phyloP scores from a whole-genome alignment of 1,140 invertebrate species.

The Drosophila dunni region DNA sequence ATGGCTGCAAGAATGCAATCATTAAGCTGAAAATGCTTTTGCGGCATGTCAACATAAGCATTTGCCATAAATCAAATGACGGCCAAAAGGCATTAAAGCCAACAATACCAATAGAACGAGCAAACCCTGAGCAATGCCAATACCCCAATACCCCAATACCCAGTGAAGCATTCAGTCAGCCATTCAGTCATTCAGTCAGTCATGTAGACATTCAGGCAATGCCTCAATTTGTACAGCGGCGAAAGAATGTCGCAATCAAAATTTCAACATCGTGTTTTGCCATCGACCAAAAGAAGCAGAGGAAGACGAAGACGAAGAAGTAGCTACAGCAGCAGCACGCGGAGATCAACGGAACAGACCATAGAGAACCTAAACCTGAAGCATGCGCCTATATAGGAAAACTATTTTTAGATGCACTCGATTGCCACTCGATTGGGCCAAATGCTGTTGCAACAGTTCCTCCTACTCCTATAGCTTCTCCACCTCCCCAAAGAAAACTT shows the following conservation, averaged over 20 bases:
- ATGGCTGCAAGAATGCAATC: conserved; percentile 58
- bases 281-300: conserved; percentile 20
- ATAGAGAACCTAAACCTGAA: conserved; percentile 27
- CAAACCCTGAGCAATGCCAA: conserved; percentile 29
- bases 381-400: conserved; percentile 41
- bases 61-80: conserved; percentile 79
- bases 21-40: conserved; percentile 63
- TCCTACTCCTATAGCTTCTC: too few relatives aligned
- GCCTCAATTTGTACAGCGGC: conserved; percentile 69
- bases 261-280: conserved; percentile 77
- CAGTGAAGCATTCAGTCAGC: background rate
- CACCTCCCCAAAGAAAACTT: conserved; percentile 25
- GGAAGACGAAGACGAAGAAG: background rate
- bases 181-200: background rate
- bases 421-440: conserved; percentile 65
- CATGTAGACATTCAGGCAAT: conserved; percentile 39
- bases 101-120: conserved; percentile 12
- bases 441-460: conserved; percentile 54
- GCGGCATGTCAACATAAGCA: conserved; percentile 76
- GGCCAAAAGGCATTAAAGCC: conserved; percentile 42
- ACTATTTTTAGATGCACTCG: conserved; percentile 71
- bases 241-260: conserved; percentile 80
- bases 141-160: conserved; percentile 17
- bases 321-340: background rate
- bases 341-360: conserved; percentile 37